Percentiles rank a stretch among this genome's conserved stretches.
phyloP scores from a whole-genome alignment of 1,140 invertebrate species.

The Colletes gigas region DNA sequence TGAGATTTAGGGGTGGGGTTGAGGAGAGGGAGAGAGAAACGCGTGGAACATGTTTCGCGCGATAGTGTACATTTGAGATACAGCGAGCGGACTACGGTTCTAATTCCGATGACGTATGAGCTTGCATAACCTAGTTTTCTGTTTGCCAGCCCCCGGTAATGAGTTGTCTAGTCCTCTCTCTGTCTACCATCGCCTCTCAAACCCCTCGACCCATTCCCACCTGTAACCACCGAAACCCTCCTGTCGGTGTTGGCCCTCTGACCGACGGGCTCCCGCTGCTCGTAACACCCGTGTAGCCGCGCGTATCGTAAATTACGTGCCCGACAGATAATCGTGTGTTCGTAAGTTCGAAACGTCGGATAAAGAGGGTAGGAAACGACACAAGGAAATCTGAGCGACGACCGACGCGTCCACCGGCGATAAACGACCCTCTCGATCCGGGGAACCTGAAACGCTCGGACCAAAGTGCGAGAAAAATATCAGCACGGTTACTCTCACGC shows the following conservation, averaged over 20 bases:
- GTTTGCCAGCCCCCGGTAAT: conserved; percentile 76
- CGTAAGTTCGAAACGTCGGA: conserved; percentile 28
- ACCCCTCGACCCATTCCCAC: conserved; percentile 44
- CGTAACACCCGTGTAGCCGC: conserved; percentile 43
- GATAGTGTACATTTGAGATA: conserved; percentile 78
- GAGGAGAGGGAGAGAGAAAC: neutral
- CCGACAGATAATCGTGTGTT: conserved; percentile 35
- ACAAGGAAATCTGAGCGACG: too few species aligned
- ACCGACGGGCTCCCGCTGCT: neutral
- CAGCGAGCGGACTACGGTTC: conserved; percentile 74
- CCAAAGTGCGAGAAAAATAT: too few species aligned
- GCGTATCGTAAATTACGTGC: conserved; percentile 56
- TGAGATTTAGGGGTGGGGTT: too few species aligned
- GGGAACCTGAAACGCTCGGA: too few species aligned
- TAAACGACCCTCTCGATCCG: too few species aligned
- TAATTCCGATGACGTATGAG: conserved; percentile 80
- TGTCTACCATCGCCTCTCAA: conserved; percentile 2
- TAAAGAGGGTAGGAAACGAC: too few species aligned
- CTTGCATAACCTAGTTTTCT: conserved; percentile 79
- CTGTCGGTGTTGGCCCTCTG: neutral
- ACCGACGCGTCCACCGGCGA: too few species aligned
- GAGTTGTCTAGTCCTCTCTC: conserved; percentile 74
- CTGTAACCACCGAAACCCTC: conserved; percentile 53
- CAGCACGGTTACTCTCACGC: too few species aligned
- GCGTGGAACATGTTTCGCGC: conserved; percentile 67